Evolutionary conservation across 2,113 vertebrate genomes (phyloP).

Genomic region (Eclectus roratus): DNA sequence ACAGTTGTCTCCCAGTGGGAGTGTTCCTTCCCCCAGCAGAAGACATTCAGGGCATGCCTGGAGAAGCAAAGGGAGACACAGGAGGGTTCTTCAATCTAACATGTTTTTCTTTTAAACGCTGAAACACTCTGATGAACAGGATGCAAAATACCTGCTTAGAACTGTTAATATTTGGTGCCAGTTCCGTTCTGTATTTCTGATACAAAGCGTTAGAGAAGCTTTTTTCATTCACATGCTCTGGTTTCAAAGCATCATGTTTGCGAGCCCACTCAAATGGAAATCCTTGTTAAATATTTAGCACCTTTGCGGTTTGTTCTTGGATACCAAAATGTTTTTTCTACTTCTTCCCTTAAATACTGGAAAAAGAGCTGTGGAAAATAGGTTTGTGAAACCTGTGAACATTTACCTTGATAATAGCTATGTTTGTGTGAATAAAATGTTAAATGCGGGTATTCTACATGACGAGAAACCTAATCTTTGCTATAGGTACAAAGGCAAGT

Average conservation of each 20-base stretch:
- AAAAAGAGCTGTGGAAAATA: neutral
- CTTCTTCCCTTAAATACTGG: neutral
- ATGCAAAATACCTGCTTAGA: neutral
- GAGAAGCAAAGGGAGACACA: neutral
- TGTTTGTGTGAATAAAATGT: neutral
- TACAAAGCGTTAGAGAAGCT: neutral
- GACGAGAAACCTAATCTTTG: neutral
- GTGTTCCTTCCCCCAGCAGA: neutral
- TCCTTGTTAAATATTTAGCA: constrained; percentile 42
- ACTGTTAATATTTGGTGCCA: neutral
- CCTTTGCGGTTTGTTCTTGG: neutral
- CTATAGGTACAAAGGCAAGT: neutral
- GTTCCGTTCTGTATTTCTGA: neutral
- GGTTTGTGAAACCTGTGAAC: neutral
- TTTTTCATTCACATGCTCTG: neutral
- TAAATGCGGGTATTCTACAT: neutral
- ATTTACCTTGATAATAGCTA: neutral
- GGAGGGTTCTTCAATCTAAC: neutral
- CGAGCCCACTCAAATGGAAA: constrained; percentile 1
- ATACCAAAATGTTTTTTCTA: neutral
- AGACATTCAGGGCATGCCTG: neutral
- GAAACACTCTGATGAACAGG: neutral
- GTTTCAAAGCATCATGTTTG: constrained; percentile 7
- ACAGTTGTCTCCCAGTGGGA: neutral
- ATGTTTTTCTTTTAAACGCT: neutral